Percentiles rank a stretch among this genome's conserved stretches.
These are phyloP conservation scores for Andrena dorsata DNA, from an alignment of 2,888 invertebrate genomes.

Conservation along the genomic window DNA sequence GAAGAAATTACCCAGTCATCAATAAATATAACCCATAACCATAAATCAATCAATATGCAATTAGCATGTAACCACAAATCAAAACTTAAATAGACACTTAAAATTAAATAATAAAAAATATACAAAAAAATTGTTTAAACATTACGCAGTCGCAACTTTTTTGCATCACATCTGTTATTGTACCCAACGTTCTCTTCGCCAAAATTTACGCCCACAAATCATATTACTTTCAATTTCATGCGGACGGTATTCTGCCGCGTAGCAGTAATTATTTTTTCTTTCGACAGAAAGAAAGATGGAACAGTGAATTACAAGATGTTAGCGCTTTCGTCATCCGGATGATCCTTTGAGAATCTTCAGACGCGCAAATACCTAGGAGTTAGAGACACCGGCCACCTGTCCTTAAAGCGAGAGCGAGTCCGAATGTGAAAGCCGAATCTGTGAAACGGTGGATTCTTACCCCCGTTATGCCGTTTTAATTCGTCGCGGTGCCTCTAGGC, in stretches of 20 bases:
- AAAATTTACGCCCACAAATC: too few species aligned
- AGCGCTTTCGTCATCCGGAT: slow-evolving; percentile 20
- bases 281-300: background rate
- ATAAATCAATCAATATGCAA: too few species aligned
- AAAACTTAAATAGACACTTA: too few species aligned
- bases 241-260: background rate
- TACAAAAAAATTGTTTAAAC: too few species aligned
- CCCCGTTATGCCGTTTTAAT: slow-evolving; percentile 39
- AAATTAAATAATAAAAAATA: too few species aligned
- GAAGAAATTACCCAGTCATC: too few species aligned
- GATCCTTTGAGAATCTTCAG: slow-evolving; percentile 1
- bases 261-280: background rate
- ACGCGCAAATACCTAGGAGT: slow-evolving; percentile 9
- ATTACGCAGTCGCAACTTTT: too few species aligned
- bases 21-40: too few species aligned
- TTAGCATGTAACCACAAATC: too few species aligned
- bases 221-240: too few species aligned
- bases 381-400: slow-evolving; percentile 9
- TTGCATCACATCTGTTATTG: too few species aligned
- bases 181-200: too few species aligned
- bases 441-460: slow-evolving; percentile 43
- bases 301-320: slow-evolving; percentile 21
- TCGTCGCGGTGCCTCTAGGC: slow-evolving; percentile 43
- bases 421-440: slow-evolving; percentile 68
- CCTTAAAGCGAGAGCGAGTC: background rate